phyloP scores from a whole-genome alignment of 2,113 vertebrate species.

The Mugil cephalus region DNA sequence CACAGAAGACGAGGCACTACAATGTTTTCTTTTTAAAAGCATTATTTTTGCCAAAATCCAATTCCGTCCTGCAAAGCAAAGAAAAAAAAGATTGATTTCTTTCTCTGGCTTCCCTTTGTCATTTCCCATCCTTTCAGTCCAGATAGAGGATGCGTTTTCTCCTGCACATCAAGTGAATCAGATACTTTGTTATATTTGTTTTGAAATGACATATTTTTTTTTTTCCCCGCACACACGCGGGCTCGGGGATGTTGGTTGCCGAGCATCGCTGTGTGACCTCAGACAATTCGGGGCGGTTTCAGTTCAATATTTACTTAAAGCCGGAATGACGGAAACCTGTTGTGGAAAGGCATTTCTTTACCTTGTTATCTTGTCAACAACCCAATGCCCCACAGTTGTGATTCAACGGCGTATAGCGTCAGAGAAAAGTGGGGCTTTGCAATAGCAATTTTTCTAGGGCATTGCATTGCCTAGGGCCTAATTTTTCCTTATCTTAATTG shows the following conservation, averaged over 20 bases:
- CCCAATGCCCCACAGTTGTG: background rate
- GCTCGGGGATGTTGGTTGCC: background rate
- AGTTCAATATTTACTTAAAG: conserved; percentile 27
- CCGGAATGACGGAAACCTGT: background rate
- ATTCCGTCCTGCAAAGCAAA: conserved; percentile 52
- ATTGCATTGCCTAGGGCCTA: too few relatives aligned
- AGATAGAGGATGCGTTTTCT: conserved; percentile 40
- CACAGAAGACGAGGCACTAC: background rate
- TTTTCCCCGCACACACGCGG: conserved; percentile 6
- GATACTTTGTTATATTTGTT: conserved; percentile 64
- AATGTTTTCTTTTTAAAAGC: conserved; percentile 41
- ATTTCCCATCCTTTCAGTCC: conserved; percentile 45
- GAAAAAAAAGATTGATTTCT: conserved; percentile 62
- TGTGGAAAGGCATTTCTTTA: conserved; percentile 9
- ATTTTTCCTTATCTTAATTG: too few relatives aligned
- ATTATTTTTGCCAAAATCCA: conserved; percentile 60
- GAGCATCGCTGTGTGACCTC: conserved; percentile 8
- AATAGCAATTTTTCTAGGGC: too few relatives aligned
- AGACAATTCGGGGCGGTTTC: conserved; percentile 1
- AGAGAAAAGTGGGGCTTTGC: too few relatives aligned
- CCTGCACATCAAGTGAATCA: conserved; percentile 34
- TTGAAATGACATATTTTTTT: conserved; percentile 48
- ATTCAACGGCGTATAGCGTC: too few relatives aligned
- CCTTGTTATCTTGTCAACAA: background rate
- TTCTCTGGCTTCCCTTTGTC: conserved; percentile 43